Percentiles rank a stretch among this genome's conserved stretches.
Conservation (phyloP, 2,797 vertebrate genomes). For the Anisognathus igniventris region DNA sequence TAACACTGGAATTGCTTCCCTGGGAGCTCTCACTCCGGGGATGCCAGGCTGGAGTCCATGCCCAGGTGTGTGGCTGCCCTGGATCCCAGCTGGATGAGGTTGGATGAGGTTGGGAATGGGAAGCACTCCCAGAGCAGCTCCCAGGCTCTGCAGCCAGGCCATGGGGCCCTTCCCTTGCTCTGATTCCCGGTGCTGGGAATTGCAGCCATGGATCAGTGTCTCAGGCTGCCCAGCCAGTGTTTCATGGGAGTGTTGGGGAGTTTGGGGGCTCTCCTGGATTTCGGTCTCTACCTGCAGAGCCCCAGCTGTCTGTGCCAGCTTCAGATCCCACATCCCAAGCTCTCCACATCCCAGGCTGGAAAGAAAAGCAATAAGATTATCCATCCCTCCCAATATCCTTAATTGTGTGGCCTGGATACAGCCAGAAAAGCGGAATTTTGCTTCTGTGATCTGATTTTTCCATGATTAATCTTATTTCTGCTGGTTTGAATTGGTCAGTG, state of each 20-base stretch:
- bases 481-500: background rate
- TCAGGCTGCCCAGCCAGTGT: rapidly evolving
- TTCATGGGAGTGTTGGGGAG: background rate
- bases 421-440: background rate
- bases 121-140: background rate
- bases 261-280: background rate
- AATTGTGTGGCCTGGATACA: background rate
- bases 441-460: background rate
- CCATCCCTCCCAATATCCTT: too few relatives aligned
- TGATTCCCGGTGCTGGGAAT: background rate
- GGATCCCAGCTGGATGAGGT: background rate
- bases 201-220: rapidly evolving
- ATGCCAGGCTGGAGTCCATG: background rate
- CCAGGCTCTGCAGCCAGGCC: background rate
- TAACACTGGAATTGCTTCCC: background rate
- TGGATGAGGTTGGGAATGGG: background rate
- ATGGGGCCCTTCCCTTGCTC: background rate
- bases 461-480: background rate
- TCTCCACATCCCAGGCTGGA: background rate
- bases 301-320: rapidly evolving
- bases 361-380: background rate
- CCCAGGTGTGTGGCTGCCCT: background rate
- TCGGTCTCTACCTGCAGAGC: background rate
- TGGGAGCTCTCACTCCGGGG: background rate
- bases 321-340: rapidly evolving